These are phyloP conservation scores for Xanthorhoe designata DNA, from an alignment of 2,888 invertebrate species.

Conservation along the genomic window DNA sequence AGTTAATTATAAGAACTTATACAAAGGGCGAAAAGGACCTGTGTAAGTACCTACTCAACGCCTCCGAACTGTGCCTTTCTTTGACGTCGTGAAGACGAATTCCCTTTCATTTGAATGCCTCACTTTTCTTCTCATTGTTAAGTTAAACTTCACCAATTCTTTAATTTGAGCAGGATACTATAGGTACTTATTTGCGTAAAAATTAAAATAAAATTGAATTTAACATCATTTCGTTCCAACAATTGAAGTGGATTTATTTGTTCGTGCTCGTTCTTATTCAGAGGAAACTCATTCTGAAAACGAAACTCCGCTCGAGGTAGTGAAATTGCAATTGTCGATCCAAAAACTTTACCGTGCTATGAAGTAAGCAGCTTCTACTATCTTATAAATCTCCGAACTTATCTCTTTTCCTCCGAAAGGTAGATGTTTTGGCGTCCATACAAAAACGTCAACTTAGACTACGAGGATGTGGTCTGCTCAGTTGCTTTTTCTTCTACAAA, in stretches of 20 bases:
- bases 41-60: slow-evolving; percentile 56
- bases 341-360: slow-evolving; percentile 28
- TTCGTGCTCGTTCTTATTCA: slow-evolving; percentile 41
- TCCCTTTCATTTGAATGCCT: slow-evolving; percentile 51
- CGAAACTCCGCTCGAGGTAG: slow-evolving; percentile 36
- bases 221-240: slow-evolving; percentile 38
- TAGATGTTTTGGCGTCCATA: neutral
- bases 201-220: slow-evolving; percentile 42
- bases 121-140: slow-evolving; percentile 52
- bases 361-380: slow-evolving; percentile 20
- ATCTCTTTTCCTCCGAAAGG: neutral
- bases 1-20: slow-evolving; percentile 62
- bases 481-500: neutral
- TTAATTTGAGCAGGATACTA: slow-evolving; percentile 18
- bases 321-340: slow-evolving; percentile 33
- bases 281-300: slow-evolving; percentile 38
- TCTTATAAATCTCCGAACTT: slow-evolving; percentile 3
- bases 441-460: neutral
- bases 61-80: slow-evolving; percentile 51
- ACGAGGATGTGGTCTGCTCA: neutral
- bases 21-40: slow-evolving; percentile 54
- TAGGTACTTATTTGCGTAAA: slow-evolving; percentile 13
- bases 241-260: slow-evolving; percentile 41
- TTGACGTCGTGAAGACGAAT: slow-evolving; percentile 51
- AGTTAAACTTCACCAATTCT: slow-evolving; percentile 44